These are phyloP conservation scores for Carcina quercana DNA, from an alignment of 2,888 invertebrate genomes.

Conservation along the genomic window DNA sequence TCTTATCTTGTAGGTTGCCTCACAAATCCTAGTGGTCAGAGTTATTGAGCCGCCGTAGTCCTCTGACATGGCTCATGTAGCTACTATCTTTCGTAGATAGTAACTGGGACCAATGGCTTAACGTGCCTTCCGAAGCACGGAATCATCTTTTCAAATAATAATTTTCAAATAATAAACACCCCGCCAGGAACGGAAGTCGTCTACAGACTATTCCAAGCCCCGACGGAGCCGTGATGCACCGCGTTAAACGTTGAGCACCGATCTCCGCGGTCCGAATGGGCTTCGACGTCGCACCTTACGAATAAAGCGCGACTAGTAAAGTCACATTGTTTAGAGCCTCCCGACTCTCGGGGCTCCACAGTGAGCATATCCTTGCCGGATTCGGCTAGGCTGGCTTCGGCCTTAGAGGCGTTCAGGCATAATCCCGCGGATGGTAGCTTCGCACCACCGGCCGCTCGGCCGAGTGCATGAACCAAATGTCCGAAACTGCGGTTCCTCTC, in stretches of 20 bases:
- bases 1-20: no score
- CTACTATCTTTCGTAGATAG: no score
- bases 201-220: constrained; percentile 76
- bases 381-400: constrained; percentile 76
- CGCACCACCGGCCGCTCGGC: constrained; percentile 77
- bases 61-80: no score
- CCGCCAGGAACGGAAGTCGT: constrained; percentile 76
- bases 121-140: no score
- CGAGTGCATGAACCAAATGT: constrained; percentile 77
- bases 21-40: no score
- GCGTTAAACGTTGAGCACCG: constrained; percentile 35
- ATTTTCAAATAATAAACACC: no score
- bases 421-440: constrained; percentile 71
- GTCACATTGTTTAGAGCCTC: constrained; percentile 64
- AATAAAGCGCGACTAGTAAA: constrained; percentile 36
- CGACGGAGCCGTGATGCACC: constrained; percentile 41
- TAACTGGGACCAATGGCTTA: no score
- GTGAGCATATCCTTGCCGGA: constrained; percentile 53
- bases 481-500: constrained; percentile 76
- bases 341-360: constrained; percentile 53
- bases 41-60: no score
- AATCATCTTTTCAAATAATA: no score
- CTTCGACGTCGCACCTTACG: constrained; percentile 44
- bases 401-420: constrained; percentile 76
- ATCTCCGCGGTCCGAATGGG: constrained; percentile 40